Evolutionary conservation across 2,113 vertebrate species (phyloP), one percentile per base, ranked within the genome.

Genomic region (Nerophis lumbriciformis): DNA sequence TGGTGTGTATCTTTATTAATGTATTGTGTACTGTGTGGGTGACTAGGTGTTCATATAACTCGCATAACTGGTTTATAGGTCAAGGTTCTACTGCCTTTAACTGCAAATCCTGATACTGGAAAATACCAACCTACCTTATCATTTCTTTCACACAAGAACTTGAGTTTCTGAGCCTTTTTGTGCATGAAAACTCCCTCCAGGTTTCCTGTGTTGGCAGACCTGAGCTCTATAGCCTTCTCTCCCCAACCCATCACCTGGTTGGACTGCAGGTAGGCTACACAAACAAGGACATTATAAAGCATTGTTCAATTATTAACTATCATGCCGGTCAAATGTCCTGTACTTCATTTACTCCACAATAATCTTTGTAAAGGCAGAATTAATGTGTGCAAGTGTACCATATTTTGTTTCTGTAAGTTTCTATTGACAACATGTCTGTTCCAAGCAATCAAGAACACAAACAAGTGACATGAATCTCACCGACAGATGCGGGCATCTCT

Each of bases 191-290:
- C 94, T 57, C 90, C 94, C 79, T 98, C 95, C 71, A 98, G 88
- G 76, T 90, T 90, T 6, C 90, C 93, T 0, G 92, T 92, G 77
- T 92, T 93, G 48, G 91, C 94, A 14, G 94, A 94, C 8, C 95
- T 90, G 16, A 93, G 88, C 84, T 98, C 97, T 48, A 98, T 95
- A 0, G 95, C 95, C 81, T 93, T 99, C 68, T 97, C 94, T 51
- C 93, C 95, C 94, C 95, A 98, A 61, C 95, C 97, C 93, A 98
- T 98, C 77, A 97, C 92, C 83, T 97, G 91, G 80, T 98, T 97
- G 44, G 94, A 94, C 68, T 94, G 95, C 59, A 97, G 93, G 80
- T 94, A 97, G 37, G 95, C 96, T 99, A 74, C 21, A 69, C n/a
- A 53, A 15, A 50, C 37, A 56, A 4, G 10, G 9, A 45, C 12